Evolutionary conservation across 2,797 vertebrate species (phyloP).

Genomic region (Pseudomugil gertrudae): DNA sequence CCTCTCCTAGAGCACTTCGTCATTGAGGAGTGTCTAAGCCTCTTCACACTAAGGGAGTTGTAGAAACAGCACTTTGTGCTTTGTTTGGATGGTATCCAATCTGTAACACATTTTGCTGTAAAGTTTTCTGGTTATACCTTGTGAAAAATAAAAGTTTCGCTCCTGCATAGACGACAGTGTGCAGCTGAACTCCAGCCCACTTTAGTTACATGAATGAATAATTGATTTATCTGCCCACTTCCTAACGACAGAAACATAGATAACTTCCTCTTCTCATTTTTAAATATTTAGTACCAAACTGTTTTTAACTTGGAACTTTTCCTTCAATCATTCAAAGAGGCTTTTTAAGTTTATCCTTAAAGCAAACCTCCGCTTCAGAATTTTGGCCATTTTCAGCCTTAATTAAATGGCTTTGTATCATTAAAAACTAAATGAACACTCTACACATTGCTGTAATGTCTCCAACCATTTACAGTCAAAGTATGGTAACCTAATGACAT

Average conservation of each 20-base stretch:
- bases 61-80: slow-evolving; percentile 11
- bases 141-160: slow-evolving; percentile 19
- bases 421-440: neutral
- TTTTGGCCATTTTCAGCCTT: slow-evolving; percentile 10
- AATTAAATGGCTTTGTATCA: neutral
- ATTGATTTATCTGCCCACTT: slow-evolving; percentile 83
- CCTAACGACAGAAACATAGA: slow-evolving; percentile 79
- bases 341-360: neutral
- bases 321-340: slow-evolving; percentile 7
- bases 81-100: neutral
- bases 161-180: slow-evolving; percentile 33
- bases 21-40: slow-evolving; percentile 12
- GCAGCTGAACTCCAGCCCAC: slow-evolving; percentile 56
- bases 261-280: slow-evolving; percentile 80
- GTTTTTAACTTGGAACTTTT: slow-evolving; percentile 49
- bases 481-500: slow-evolving; percentile 29
- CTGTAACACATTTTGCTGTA: neutral
- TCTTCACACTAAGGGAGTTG: slow-evolving; percentile 22
- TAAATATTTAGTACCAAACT: slow-evolving; percentile 84
- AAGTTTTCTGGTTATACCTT: slow-evolving; percentile 14
- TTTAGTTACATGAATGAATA: slow-evolving; percentile 86
- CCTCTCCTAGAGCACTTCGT: slow-evolving; percentile 51
- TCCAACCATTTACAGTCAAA: slow-evolving; percentile 32
- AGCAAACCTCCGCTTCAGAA: neutral
- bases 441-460: slow-evolving; percentile 14